These are phyloP conservation scores for Heliconius himera DNA, from an alignment of 1,140 invertebrate species.

Conservation along the genomic window DNA sequence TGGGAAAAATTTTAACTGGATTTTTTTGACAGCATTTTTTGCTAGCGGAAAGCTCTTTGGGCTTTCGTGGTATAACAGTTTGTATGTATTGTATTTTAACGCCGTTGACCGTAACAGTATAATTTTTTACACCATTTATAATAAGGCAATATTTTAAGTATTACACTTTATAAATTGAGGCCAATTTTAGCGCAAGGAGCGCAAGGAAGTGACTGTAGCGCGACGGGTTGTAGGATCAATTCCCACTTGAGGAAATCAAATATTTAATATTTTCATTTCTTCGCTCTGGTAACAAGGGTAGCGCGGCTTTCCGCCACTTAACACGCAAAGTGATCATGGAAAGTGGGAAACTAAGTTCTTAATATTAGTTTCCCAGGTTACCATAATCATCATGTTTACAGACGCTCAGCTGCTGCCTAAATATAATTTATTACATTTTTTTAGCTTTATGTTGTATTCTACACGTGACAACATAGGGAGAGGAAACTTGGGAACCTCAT, in stretches of 20 bases:
- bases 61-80: neutral
- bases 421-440: too few relatives aligned
- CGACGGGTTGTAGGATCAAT: neutral
- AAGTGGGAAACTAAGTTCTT: too few relatives aligned
- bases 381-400: too few relatives aligned
- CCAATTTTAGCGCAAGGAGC: neutral
- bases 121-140: neutral
- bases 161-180: neutral
- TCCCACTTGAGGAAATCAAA: neutral
- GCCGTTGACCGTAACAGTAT: neutral
- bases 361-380: too few relatives aligned
- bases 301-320: too few relatives aligned
- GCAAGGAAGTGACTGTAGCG: neutral
- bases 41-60: neutral
- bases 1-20: conserved; percentile 16
- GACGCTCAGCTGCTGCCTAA: too few relatives aligned
- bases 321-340: too few relatives aligned
- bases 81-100: conserved; percentile 1
- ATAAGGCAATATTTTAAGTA: neutral
- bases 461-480: too few relatives aligned
- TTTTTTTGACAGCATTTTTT: conserved; percentile 8
- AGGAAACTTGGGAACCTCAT: too few relatives aligned
- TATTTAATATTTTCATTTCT: too few relatives aligned
- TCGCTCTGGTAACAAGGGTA: too few relatives aligned
- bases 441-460: too few relatives aligned